Evolutionary conservation across 2,113 vertebrate species (phyloP), one percentile per base, ranked within the genome.

Genomic region (Gorsachius goisagi): DNA sequence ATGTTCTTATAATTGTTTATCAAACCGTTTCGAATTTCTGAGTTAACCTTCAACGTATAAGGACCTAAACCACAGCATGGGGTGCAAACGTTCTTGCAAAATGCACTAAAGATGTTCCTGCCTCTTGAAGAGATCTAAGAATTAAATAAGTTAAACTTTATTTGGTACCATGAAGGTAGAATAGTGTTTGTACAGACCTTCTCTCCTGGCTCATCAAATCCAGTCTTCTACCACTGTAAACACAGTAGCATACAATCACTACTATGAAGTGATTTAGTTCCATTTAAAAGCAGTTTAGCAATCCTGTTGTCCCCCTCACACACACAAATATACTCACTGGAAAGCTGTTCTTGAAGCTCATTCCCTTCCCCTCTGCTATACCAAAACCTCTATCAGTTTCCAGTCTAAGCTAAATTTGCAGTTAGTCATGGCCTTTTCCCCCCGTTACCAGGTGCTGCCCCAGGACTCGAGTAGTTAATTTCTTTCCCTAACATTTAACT

Each of bases 401-500:
- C 15, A 11, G 24, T 52, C 66, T 32, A 71, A 71, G 18, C 15
- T 39, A 53, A 60, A 62, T 44, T 62, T 85, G 17, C 26, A 56
- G 21, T 56, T 6, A 71, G 11, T 18, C 56, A 32, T 22, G 50
- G 55, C 32, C 9, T 78, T 88, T 64, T n/a, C 5, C 32, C 20
- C 15, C 20, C 2, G 2, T 11, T 60, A 32, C 15, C 20, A 58
- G 13, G 3, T 62, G 9, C 32, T 60, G 24, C 80, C 18, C 15
- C 0, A 49, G 37, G 33, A 62, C 17, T 35, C 0, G 0, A 73
- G 22, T 32, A 33, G 17, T 27, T 68, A 0, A 44, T 45, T 68
- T 87, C 18, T 68, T 73, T 52, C 22, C 12, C 9, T 26, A 55
- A 18, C 1, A 50, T 45, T 68, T 50, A 87, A 45, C 9, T 72